Conservation (phyloP, 1,140 invertebrate species). For the Papilio xuthus region DNA sequence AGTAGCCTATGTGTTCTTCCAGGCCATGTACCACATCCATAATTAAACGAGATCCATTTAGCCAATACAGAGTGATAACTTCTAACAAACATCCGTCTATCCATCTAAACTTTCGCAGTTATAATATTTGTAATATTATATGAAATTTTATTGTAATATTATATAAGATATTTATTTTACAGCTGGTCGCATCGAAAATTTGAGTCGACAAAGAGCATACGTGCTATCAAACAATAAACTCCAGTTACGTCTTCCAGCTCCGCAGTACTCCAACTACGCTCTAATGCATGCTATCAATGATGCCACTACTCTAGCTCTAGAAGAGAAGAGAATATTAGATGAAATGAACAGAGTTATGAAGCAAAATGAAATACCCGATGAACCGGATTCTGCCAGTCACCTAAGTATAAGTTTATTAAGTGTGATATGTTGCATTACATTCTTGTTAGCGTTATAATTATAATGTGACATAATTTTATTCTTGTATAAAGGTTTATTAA, state of each 20-base stretch:
- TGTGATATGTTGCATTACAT: constrained; percentile 35
- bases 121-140: too few species aligned
- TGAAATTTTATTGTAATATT: too few species aligned
- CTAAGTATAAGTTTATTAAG: constrained; percentile 33
- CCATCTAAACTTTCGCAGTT: too few species aligned
- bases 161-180: constrained; percentile 41
- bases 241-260: constrained; percentile 65
- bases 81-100: too few species aligned
- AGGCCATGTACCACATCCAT: too few species aligned
- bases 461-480: background rate
- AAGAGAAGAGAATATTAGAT: constrained; percentile 81
- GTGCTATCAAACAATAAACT: constrained; percentile 62
- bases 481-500: background rate
- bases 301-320: constrained; percentile 80
- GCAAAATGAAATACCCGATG: constrained; percentile 62
- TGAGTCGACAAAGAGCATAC: constrained; percentile 61
- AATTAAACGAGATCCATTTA: too few species aligned
- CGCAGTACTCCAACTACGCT: constrained; percentile 80
- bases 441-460: constrained; percentile 2
- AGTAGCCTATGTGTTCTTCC: too few species aligned
- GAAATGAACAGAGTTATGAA: constrained; percentile 65
- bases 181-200: constrained; percentile 58
- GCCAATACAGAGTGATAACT: too few species aligned
- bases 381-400: constrained; percentile 39
- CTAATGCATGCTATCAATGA: constrained; percentile 85